These are phyloP conservation scores for Dermatemys mawii DNA, from an alignment of 2,113 vertebrate genomes.

Conservation along the genomic window DNA sequence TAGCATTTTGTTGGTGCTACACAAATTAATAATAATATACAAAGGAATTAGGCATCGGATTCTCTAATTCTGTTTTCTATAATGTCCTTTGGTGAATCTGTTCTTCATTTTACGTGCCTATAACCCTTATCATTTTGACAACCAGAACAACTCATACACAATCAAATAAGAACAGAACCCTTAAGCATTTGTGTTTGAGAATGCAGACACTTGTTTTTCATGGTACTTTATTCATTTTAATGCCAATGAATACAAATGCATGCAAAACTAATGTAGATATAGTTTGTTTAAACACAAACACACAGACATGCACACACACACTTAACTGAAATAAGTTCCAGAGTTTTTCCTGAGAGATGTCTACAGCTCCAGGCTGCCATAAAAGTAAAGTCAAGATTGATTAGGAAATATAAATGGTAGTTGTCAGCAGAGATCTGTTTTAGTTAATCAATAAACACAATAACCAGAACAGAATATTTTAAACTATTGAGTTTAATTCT, in stretches of 20 bases:
- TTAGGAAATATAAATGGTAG: conserved; percentile 6
- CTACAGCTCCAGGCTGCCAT: conserved; percentile 48
- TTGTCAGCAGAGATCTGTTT: conserved; percentile 22
- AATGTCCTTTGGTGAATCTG: background rate
- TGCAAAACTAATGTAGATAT: background rate
- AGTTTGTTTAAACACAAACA: conserved; percentile 8
- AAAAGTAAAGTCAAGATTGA: background rate
- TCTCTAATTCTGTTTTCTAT: background rate
- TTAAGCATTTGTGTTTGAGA: background rate
- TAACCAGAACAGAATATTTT: background rate
- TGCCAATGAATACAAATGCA: background rate
- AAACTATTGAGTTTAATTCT: background rate
- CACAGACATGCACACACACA: background rate
- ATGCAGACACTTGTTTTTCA: background rate
- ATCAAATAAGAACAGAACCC: background rate
- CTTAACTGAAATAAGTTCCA: conserved; percentile 34
- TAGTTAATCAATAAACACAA: conserved; percentile 1
- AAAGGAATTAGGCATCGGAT: background rate
- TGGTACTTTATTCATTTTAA: background rate
- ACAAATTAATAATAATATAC: background rate
- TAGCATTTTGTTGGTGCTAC: background rate
- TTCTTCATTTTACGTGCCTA: background rate
- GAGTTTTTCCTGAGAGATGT: conserved; percentile 22
- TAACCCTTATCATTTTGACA: background rate
- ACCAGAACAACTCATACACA: background rate